phyloP scores from a whole-genome alignment of 2,888 invertebrate species.

The Diarsia mendica region DNA sequence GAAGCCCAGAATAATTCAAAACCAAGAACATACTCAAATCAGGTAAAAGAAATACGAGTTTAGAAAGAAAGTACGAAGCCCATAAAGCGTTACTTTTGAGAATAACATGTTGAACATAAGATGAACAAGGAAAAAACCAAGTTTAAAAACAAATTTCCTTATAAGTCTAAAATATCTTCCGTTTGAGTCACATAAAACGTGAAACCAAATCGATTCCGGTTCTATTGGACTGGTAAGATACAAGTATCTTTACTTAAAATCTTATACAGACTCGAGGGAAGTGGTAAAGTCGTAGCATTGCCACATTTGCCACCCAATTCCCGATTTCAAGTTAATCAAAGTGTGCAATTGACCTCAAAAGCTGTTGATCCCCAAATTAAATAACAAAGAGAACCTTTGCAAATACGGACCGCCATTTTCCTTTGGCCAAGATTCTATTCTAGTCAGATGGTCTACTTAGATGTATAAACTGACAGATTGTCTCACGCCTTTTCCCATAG shows the following conservation, averaged over 20 bases:
- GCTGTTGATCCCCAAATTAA: slow-evolving; percentile 26
- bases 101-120: neutral
- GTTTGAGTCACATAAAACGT: slow-evolving; percentile 1
- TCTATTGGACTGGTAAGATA: slow-evolving; percentile 9
- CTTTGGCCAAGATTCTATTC: slow-evolving; percentile 1
- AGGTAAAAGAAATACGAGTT: neutral
- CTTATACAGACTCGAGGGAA: slow-evolving; percentile 15
- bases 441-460: neutral
- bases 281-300: slow-evolving; percentile 8
- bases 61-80: neutral
- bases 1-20: neutral
- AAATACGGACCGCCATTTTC: slow-evolving; percentile 19
- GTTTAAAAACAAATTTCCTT: neutral
- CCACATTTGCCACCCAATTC: slow-evolving; percentile 19
- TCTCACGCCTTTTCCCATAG: neutral
- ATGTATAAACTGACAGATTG: neutral
- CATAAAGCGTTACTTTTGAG: neutral
- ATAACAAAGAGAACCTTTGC: slow-evolving; percentile 5
- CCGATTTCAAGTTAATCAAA: slow-evolving; percentile 10
- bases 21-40: neutral
- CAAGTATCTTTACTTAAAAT: slow-evolving; percentile 11
- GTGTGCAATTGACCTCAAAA: slow-evolving; percentile 27
- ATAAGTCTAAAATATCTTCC: slow-evolving; percentile 10
- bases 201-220: slow-evolving; percentile 32
- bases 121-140: slow-evolving; percentile 17